Evolutionary conservation across 1,140 invertebrate genomes (phyloP).

Genomic region (Caenorhabditis inopinata): DNA sequence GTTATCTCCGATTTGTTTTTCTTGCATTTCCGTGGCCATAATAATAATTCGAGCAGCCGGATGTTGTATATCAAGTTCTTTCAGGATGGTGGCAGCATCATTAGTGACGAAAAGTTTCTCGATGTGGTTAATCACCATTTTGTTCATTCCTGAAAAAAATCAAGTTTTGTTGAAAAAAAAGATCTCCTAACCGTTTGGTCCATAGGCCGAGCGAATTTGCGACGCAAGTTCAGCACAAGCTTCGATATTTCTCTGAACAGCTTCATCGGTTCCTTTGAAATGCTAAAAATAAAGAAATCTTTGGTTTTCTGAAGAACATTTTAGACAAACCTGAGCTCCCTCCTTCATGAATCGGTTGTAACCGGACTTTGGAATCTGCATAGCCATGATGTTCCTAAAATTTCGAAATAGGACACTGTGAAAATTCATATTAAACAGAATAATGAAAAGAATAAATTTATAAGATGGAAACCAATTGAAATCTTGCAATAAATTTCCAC

Average conservation of each 20-base stretch:
- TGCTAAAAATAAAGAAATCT: too few species aligned
- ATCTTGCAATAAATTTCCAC: too few species aligned
- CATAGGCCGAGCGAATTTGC: slow-evolving; percentile 89
- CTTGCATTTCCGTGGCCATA: slow-evolving; percentile 93
- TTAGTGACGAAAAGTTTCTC: slow-evolving; percentile 98
- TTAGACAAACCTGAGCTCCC: slow-evolving; percentile 58
- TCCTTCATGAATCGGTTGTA: slow-evolving; percentile 65
- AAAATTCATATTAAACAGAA: too few species aligned
- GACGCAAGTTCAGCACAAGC: slow-evolving; percentile 92
- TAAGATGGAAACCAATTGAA: too few species aligned
- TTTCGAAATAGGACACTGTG: too few species aligned
- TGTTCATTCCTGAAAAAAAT: slow-evolving; percentile 84
- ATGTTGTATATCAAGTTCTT: slow-evolving; percentile 92
- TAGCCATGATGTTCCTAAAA: slow-evolving; percentile 53
- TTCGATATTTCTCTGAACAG: slow-evolving; percentile 89
- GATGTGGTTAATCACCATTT: slow-evolving; percentile 98
- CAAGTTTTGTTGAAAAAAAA: background rate
- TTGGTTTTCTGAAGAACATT: too few species aligned
- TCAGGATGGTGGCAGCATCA: slow-evolving; percentile 96
- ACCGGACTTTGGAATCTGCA: slow-evolving; percentile 64
- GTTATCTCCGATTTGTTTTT: slow-evolving; percentile 87
- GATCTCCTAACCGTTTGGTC: slow-evolving; percentile 74
- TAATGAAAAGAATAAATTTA: too few species aligned
- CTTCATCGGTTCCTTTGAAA: slow-evolving; percentile 93
- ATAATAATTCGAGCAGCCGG: slow-evolving; percentile 97